These are phyloP conservation scores for Apis cerana DNA, from an alignment of 1,140 invertebrate species.

Conservation along the genomic window DNA sequence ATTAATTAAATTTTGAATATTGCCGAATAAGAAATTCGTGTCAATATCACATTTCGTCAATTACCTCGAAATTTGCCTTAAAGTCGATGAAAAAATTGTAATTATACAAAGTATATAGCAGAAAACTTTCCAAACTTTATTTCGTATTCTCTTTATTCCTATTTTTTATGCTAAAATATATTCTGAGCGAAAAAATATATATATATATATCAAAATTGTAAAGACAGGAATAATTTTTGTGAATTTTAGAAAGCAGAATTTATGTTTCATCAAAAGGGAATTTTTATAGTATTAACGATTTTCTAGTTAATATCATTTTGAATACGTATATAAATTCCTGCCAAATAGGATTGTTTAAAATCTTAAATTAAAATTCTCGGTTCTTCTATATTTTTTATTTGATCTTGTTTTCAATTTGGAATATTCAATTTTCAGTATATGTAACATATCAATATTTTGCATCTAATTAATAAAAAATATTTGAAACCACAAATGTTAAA, in stretches of 20 bases:
- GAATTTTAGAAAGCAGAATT: background rate
- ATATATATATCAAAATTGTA: background rate
- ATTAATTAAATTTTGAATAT: background rate
- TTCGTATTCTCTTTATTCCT: background rate
- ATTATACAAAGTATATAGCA: too few species aligned
- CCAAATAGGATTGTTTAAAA: background rate
- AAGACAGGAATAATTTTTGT: background rate
- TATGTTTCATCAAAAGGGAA: background rate
- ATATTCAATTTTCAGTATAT: background rate
- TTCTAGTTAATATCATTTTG: background rate
- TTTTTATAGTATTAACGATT: background rate
- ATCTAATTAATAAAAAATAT: background rate
- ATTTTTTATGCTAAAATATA: background rate
- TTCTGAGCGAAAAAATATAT: background rate
- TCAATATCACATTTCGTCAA: conserved; percentile 20
- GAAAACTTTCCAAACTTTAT: background rate
- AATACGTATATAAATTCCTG: background rate
- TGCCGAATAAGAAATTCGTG: background rate
- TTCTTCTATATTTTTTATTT: background rate
- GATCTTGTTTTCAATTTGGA: background rate
- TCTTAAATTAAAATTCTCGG: too few species aligned
- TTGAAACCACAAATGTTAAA: background rate
- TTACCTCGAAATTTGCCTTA: conserved; percentile 35
- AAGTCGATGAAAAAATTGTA: background rate
- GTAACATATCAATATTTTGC: background rate